Percentiles rank a stretch among this genome's conserved stretches.
phyloP scores from a whole-genome alignment of 1,140 invertebrate species.

The Mizuhopecten yessoensis region DNA sequence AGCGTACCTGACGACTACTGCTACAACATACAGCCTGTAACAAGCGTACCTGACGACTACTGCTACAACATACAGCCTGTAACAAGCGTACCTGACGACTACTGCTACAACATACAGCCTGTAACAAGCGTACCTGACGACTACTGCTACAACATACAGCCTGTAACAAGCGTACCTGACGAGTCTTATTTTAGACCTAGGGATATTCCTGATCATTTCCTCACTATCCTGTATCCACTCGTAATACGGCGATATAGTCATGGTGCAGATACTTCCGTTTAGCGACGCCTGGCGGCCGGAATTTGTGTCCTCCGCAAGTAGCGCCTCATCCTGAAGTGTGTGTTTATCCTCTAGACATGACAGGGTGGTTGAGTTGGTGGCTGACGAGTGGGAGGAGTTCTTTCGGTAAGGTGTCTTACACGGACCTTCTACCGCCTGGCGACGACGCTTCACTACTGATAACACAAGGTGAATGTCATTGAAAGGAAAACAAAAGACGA shows the following conservation, averaged over 20 bases:
- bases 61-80: too few relatives aligned
- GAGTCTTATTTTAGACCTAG: conserved; percentile 52
- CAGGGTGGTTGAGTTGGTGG: not conserved
- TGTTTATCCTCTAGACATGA: not conserved
- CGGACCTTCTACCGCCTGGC: not conserved
- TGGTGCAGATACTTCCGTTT: conserved; percentile 32
- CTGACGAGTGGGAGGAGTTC: not conserved
- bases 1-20: too few relatives aligned
- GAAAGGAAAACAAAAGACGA: too few relatives aligned
- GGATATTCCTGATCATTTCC: conserved; percentile 52
- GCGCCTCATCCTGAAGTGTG: not conserved
- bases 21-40: too few relatives aligned
- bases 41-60: too few relatives aligned
- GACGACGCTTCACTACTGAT: not conserved
- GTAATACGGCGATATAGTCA: conserved; percentile 53
- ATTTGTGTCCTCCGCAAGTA: not conserved
- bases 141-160: too few relatives aligned
- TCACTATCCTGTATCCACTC: conserved; percentile 46
- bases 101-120: too few relatives aligned
- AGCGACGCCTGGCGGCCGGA: conserved; percentile 10
- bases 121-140: too few relatives aligned
- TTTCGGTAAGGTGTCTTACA: not conserved
- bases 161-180: too few relatives aligned
- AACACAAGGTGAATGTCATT: not conserved
- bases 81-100: too few relatives aligned